A percentile compares a stretch with the other conserved stretches of the same genome.
phyloP scores from a whole-genome alignment of 2,888 invertebrate species.

The Theodoxus fluviatilis region DNA sequence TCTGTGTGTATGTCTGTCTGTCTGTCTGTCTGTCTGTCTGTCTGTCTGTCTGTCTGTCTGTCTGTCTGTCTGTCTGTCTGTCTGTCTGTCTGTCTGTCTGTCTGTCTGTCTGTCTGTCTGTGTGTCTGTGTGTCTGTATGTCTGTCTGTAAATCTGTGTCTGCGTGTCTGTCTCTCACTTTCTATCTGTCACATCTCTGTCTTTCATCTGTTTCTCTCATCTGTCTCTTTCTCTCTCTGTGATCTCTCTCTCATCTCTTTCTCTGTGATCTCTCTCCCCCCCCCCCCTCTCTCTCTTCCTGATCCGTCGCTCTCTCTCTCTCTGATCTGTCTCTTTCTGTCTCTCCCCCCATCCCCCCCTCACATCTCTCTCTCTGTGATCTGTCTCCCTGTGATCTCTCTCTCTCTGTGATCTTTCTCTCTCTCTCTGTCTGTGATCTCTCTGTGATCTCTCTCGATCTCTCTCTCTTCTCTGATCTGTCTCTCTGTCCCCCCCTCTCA shows the following conservation, averaged over 20 bases:
- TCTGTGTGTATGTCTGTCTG: neutral
- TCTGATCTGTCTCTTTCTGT: neutral
- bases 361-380: slow-evolving; percentile 8
- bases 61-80: slow-evolving; percentile 20
- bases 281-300: neutral
- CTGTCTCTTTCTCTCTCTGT: neutral
- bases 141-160: neutral
- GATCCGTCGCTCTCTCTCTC: neutral
- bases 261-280: neutral
- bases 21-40: slow-evolving; percentile 13
- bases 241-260: neutral
- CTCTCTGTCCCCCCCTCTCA: slow-evolving; percentile 19
- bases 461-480: neutral
- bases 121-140: neutral
- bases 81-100: slow-evolving; percentile 5
- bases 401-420: neutral
- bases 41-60: slow-evolving; percentile 14
- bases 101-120: slow-evolving; percentile 4
- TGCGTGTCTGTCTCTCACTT: neutral
- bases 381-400: slow-evolving; percentile 17
- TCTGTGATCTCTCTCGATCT: neutral
- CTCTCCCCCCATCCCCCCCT: neutral
- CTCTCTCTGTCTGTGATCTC: neutral
- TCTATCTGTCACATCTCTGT: neutral
- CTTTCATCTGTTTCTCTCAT: neutral